Conservation (phyloP, 2,113 vertebrate genomes). For the Cygnus buccinator region DNA sequence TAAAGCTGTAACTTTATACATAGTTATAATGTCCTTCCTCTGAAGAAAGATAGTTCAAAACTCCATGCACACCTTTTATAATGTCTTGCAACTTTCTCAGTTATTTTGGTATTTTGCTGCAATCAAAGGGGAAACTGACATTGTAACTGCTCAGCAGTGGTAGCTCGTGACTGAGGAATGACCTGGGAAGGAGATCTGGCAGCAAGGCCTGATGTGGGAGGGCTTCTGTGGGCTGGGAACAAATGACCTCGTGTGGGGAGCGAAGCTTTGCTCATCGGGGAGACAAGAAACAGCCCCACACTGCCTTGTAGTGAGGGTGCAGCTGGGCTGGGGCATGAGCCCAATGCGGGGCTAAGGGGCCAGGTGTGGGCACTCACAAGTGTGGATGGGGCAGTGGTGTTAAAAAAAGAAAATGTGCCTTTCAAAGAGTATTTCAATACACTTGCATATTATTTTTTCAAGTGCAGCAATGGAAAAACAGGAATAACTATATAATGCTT, state of each 20-base stretch:
- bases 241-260: too few species aligned
- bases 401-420: not conserved
- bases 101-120: not conserved
- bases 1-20: not conserved
- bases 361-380: too few species aligned
- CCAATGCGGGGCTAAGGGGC: too few species aligned
- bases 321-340: too few species aligned
- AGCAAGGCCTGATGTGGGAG: not conserved
- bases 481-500: not conserved
- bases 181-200: not conserved
- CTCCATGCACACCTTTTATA: fast-evolving
- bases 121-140: not conserved
- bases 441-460: not conserved
- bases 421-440: not conserved
- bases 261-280: too few species aligned
- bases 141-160: not conserved
- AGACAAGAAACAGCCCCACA: too few species aligned
- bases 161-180: not conserved
- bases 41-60: not conserved
- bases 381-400: not conserved
- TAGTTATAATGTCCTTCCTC: not conserved
- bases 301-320: too few species aligned
- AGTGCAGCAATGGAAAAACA: not conserved
- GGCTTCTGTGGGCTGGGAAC: too few species aligned
- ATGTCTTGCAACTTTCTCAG: not conserved